Evolutionary conservation across 2,113 vertebrate species (phyloP).

Genomic region (Forbesichthys agassizii): DNA sequence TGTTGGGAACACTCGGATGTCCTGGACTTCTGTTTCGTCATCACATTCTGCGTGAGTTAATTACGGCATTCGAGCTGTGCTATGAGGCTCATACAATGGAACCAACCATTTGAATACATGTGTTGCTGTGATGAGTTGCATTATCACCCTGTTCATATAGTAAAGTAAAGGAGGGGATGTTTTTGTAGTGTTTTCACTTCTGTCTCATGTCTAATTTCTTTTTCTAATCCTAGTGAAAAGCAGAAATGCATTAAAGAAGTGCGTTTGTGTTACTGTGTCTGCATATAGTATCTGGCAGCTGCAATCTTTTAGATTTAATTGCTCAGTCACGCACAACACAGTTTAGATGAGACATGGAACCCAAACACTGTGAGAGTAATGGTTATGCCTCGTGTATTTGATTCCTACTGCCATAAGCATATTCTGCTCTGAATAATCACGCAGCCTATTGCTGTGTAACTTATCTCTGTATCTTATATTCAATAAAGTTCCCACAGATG

Average conservation of each 20-base stretch:
- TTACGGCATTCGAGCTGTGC: constrained; percentile 48
- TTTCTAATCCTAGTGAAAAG: constrained; percentile 16
- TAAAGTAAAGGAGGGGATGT: constrained; percentile 17
- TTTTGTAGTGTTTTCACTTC: constrained; percentile 22
- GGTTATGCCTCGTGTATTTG: constrained; percentile 4
- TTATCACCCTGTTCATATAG: constrained; percentile 5
- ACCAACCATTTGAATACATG: constrained; percentile 24
- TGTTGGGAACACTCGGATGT: constrained; percentile 59
- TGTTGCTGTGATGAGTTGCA: constrained; percentile 28
- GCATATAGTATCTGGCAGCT: background rate
- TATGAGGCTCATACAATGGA: constrained; percentile 15
- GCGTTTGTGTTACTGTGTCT: too few relatives aligned
- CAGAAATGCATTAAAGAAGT: constrained; percentile 10
- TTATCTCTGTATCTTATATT: background rate
- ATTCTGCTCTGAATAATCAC: background rate
- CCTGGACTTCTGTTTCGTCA: constrained; percentile 56
- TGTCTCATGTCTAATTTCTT: constrained; percentile 16
- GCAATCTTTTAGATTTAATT: background rate
- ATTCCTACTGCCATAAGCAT: constrained; percentile 5
- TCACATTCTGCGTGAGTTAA: constrained; percentile 56
- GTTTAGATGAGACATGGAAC: constrained; percentile 6
- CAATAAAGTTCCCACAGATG: background rate
- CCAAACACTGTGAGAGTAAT: background rate
- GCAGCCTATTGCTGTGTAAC: background rate
- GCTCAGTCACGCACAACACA: constrained; percentile 1